Base-by-base conservation (phyloP, 2,888 invertebrate species). In the Blastobasis lacticolella region DNA sequence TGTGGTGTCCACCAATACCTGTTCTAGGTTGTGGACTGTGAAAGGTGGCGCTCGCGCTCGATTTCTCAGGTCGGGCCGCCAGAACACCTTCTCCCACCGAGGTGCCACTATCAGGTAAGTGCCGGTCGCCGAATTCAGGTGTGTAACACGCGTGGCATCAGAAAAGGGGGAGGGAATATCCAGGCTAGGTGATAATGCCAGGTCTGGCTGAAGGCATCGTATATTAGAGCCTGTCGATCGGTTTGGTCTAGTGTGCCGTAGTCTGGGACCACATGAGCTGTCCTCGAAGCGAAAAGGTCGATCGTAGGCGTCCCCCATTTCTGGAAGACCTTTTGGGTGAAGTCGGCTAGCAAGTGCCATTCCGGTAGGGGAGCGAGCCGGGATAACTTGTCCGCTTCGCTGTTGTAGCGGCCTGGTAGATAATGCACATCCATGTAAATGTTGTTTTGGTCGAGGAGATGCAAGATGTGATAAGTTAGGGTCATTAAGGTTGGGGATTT, bases 381-480 rank as follows among this genome's bases (percentile, higher is more conserved):
- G 0, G 63, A 64, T 8, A 66, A 46, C 37, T 55, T 54, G 45
- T 64, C 62, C 38, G 61, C 64, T 0, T 59, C 53, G 38, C 10
- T 48, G 58, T 63, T 64, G 62, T 53, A 63, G 38, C 6, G 56
- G 10, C 63, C 63, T 8, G 63, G 64, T 1, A 64, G 56, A 38
- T 64, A 49, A 37, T 55, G 49, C 7, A 57, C 38, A 5, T 5
- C 54, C 6, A 60, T 38, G 42, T 57, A 49, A n/a, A 61, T 59
- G 7, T 57, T 53, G 44, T 57, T 10, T 6, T 43, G 10, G 48
- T 60, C 61, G 10, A 60, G n/a, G 58, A 54, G 37, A 63, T 53
- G 9, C 54, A 59, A 54, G 37, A 63, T 53, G 9, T 55, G 36
- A 6, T 52, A 38, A 1, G 63, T 60, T 38, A 65, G 10, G 2